phyloP scores from a whole-genome alignment of 2,113 vertebrate species.

The Caracal caracal region DNA sequence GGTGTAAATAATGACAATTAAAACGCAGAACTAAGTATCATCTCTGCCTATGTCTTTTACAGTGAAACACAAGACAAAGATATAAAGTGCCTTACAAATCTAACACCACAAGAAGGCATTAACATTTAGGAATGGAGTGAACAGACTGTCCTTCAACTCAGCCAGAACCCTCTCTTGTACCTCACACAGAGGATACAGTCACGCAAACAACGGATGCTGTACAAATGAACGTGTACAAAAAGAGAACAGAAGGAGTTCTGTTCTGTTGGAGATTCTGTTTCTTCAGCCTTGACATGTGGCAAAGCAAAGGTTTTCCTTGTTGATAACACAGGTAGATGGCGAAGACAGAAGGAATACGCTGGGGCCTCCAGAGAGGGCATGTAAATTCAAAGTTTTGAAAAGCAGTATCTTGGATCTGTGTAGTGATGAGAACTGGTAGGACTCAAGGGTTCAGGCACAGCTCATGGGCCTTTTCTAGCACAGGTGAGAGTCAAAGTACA shows the following conservation, averaged over 20 bases:
- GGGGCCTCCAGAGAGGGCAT: neutral
- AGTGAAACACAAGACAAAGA: constrained; percentile 41
- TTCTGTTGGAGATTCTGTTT: neutral
- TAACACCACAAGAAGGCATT: neutral
- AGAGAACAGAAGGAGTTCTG: neutral
- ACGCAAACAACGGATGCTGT: neutral
- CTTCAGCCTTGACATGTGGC: neutral
- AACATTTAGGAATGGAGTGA: neutral
- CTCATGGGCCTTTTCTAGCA: neutral
- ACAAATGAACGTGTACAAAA: neutral
- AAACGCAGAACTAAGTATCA: neutral
- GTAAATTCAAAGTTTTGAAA: neutral
- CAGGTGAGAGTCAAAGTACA: neutral
- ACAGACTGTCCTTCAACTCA: neutral
- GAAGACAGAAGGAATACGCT: neutral
- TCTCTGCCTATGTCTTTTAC: neutral
- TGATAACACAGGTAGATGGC: neutral
- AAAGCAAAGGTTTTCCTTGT: constrained; percentile 32
- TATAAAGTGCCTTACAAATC: constrained; percentile 69
- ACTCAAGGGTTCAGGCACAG: neutral
- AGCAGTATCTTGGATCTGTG: neutral
- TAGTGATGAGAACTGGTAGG: neutral
- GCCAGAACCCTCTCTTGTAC: neutral
- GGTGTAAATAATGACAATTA: constrained; percentile 10
- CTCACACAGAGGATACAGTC: neutral